phyloP scores from a whole-genome alignment of 2,797 vertebrate genomes.

The Pipistrellus pipistrellus region DNA sequence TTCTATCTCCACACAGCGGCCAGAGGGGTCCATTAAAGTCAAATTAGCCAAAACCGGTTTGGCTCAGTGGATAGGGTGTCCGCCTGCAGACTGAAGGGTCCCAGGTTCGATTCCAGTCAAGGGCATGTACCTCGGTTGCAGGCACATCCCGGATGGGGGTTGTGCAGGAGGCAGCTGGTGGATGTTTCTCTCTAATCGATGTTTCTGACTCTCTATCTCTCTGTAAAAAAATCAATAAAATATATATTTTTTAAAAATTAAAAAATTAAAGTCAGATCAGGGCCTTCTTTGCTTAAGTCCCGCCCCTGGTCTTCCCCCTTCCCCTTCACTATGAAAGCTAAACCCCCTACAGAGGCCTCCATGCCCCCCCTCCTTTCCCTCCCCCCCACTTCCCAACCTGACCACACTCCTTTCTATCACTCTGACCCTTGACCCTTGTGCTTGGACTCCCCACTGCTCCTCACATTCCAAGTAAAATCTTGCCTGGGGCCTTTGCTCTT shows the following conservation, averaged over 20 bases:
- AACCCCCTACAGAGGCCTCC: neutral
- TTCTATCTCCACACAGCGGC: neutral
- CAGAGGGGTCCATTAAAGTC: neutral
- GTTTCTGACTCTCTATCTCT: no score
- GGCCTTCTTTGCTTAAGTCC: neutral
- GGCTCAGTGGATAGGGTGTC: no score
- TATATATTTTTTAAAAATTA: no score
- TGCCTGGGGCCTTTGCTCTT: neutral
- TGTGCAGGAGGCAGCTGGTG: no score
- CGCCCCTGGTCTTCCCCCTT: neutral
- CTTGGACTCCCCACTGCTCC: no score
- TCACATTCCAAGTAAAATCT: neutral
- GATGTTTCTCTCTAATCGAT: no score
- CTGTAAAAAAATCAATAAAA: no score
- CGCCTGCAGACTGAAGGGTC: neutral
- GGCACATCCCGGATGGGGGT: no score
- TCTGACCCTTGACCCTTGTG: neutral
- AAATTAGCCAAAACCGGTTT: no score
- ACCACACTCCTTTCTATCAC: neutral
- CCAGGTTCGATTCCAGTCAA: no score
- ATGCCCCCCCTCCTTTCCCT: rapidly evolving
- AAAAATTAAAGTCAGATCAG: neutral
- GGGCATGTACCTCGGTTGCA: no score
- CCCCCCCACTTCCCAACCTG: no score
- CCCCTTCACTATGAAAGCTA: neutral